Conservation (phyloP, 2,888 invertebrate genomes). For the Perizoma flavofasciatum region DNA sequence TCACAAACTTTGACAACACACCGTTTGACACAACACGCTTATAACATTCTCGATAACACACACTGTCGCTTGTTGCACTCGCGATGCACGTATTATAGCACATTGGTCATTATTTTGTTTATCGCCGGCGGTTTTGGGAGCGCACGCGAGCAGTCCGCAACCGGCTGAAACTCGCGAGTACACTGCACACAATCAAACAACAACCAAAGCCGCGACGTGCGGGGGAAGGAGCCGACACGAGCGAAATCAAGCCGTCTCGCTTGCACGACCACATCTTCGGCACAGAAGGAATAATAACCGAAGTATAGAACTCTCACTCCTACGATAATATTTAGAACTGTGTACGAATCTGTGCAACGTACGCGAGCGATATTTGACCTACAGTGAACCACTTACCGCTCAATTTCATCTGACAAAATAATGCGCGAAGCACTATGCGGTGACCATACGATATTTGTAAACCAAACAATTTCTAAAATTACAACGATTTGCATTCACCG, state of each 20-base stretch:
- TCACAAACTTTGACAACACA: slow-evolving; percentile 60
- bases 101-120: slow-evolving; percentile 81
- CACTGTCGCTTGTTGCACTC: slow-evolving; percentile 80
- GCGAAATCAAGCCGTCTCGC: slow-evolving; percentile 54
- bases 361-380: slow-evolving; percentile 2
- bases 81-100: slow-evolving; percentile 74
- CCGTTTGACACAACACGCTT: slow-evolving; percentile 75
- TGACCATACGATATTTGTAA: slow-evolving; percentile 2
- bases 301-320: slow-evolving; percentile 18
- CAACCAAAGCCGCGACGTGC: slow-evolving; percentile 66
- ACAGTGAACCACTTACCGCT: neutral
- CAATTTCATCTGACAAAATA: slow-evolving; percentile 1
- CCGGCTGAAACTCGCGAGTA: slow-evolving; percentile 69
- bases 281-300: slow-evolving; percentile 24
- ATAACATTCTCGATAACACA: slow-evolving; percentile 76
- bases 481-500: neutral
- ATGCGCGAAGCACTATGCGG: neutral
- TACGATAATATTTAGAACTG: slow-evolving; percentile 1
- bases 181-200: slow-evolving; percentile 63
- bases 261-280: slow-evolving; percentile 53
- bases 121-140: slow-evolving; percentile 72
- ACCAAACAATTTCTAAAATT: neutral
- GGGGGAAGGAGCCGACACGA: slow-evolving; percentile 65
- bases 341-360: slow-evolving; percentile 3
- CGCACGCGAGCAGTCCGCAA: slow-evolving; percentile 55